Evolutionary conservation across 2,888 invertebrate species (phyloP), one percentile per base, ranked within the genome.

Genomic region (Pheosia tremula): DNA sequence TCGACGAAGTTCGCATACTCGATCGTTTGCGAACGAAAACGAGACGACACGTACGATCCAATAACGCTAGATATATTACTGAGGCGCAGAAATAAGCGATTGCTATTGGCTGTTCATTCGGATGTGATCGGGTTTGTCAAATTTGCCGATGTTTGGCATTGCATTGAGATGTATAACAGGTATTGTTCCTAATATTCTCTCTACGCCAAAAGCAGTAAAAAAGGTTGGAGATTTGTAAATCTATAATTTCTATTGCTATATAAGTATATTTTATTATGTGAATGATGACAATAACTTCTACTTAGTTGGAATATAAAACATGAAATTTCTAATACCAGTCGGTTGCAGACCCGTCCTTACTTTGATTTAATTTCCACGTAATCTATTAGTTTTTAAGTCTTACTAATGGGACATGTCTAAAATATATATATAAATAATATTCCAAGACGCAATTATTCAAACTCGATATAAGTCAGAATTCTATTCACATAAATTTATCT

Each of bases 261-360:
- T 24, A 24, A 24, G 24, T 24, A 24, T 24, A 24, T 24, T 24
- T 13, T 63, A 60, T 61, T 58, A 56, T 63, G 66, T 63, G 55
- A 68, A 71, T 50, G 60, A 75, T 68, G 74, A 75, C 74, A 75
- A 75, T 75, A 75, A 75, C 64, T 62, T 43, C 24, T 24, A 24
- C 24, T 24, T 24, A 24, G 2, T 24, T 24, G 5, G 39, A 6
- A 8, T 9, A 10, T 43, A 10, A 43, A 43, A 43, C 43, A 41
- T 7, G 8, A 43, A 2, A 10, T 43, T 43, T 43, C 10, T 9
- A 39, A 39, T 24, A 24, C 24, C 24, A 24, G 24, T n/a, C 39
- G 39, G 6, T 39, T 39, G 52, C 70, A 69, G 73, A 61, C 65
- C 75, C 71, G 71, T 75, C 74, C 71, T 63, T 39, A 71, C 53